These are phyloP conservation scores for Drosophila simulans DNA, from an alignment of 1,140 invertebrate genomes.

Conservation along the genomic window DNA sequence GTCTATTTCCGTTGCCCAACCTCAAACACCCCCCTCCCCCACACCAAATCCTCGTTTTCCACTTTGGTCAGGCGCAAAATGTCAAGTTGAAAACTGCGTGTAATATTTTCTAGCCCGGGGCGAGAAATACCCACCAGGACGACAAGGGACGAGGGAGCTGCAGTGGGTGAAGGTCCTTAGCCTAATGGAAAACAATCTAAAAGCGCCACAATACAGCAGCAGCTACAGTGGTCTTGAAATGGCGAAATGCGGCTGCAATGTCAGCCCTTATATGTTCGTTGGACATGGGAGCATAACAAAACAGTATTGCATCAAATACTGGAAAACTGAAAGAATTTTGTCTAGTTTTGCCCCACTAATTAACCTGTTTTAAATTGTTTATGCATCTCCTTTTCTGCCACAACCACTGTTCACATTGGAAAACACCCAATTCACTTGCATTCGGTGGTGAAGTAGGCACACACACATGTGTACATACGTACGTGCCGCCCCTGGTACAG, in stretches of 20 bases:
- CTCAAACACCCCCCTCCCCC: not conserved
- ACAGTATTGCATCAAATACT: too few relatives aligned
- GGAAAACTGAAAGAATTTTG: too few relatives aligned
- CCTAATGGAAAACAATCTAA: constrained; percentile 69
- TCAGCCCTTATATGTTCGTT: not conserved
- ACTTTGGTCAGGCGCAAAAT: constrained; percentile 7
- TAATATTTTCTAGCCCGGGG: constrained; percentile 53
- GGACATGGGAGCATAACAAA: too few relatives aligned
- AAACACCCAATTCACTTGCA: constrained; percentile 3
- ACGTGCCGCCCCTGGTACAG: not conserved
- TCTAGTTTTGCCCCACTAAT: too few relatives aligned
- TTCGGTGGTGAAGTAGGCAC: constrained; percentile 12
- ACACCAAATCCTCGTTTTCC: not conserved
- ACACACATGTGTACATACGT: too few relatives aligned
- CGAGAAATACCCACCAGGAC: not conserved
- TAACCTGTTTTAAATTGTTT: too few relatives aligned
- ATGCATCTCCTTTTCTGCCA: not conserved
- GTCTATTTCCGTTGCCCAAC: constrained; percentile 40
- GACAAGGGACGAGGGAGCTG: not conserved
- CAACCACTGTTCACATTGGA: constrained; percentile 11
- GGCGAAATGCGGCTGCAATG: not conserved
- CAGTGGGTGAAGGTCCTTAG: constrained; percentile 1
- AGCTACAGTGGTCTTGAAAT: not conserved
- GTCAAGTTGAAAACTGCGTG: constrained; percentile 53
- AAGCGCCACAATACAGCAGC: constrained; percentile 12